phyloP scores from a whole-genome alignment of 2,797 vertebrate species.

The Eupleurogrammus muticus region DNA sequence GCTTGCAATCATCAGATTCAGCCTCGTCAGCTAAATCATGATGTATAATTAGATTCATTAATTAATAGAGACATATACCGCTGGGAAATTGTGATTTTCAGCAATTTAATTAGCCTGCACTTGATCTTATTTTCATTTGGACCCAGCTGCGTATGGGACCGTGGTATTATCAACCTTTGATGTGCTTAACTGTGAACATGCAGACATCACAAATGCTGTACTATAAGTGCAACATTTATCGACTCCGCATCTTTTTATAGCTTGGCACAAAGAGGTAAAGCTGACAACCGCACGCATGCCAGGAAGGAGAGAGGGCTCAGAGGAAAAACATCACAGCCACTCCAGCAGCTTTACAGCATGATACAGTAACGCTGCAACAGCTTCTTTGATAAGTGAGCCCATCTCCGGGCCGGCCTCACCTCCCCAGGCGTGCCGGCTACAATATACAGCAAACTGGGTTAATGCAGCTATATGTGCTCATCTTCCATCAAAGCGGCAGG shows the following conservation, averaged over 20 bases:
- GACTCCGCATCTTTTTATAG: conserved; percentile 67
- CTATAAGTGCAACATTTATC: conserved; percentile 59
- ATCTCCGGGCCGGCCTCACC: conserved; percentile 41
- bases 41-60: conserved; percentile 76
- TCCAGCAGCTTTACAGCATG: conserved; percentile 46
- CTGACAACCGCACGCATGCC: conserved; percentile 40
- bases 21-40: conserved; percentile 53
- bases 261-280: conserved; percentile 35
- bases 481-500: conserved; percentile 46
- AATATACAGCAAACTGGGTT: conserved; percentile 61
- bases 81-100: conserved; percentile 65
- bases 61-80: conserved; percentile 64
- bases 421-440: conserved; percentile 49
- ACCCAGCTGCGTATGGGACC: conserved; percentile 46
- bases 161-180: conserved; percentile 57
- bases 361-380: conserved; percentile 45
- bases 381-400: conserved; percentile 47
- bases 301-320: conserved; percentile 53
- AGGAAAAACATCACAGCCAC: conserved; percentile 55
- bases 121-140: conserved; percentile 62
- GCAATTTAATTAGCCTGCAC: conserved; percentile 72
- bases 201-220: conserved; percentile 49
- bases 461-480: conserved; percentile 53
- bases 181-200: conserved; percentile 62
- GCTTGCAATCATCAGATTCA: conserved; percentile 37